Evolutionary conservation across 2,888 invertebrate genomes (phyloP), one percentile per base, ranked within the genome.

Genomic region (Ariolimax columbianus): DNA sequence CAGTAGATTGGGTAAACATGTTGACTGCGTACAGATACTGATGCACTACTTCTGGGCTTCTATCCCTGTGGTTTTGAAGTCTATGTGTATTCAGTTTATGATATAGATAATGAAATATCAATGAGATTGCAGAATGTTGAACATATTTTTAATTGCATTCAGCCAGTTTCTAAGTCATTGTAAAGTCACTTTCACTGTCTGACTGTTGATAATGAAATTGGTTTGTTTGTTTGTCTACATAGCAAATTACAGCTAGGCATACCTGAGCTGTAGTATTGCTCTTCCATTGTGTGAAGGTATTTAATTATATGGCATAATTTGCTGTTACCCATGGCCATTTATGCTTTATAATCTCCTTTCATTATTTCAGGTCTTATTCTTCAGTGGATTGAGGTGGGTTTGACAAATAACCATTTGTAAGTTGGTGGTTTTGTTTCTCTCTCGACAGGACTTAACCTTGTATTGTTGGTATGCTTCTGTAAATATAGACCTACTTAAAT

Each of bases 61-160:
- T 40, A 26, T 72, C 0, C 38, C 40, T 40, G n/a, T 72, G 23
- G 3, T 40, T 72, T 26, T 40, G 33, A 36, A 40, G 3, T 40
- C 9, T 38, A 11, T n/a, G 72, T 40, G 40, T 40, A 23, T 72
- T 72, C 38, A 40, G 7, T 40, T 72, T 11, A 26, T 17, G 19
- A 17, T 72, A 26, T 72, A 6, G 0, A 9, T 38, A 30, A 14
- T 72, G 0, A 40, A 23, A 38, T 40, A 23, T 72, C 2, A 11
- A 40, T 72, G 66, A 66, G 0, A 19, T 11, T 40, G 23, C 23
- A 23, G 6, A 38, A 72, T 40, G 40, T 72, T 38, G 38, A 23
- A 1, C 72, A 72, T 2, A 72, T 40, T 72, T 72, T 72, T 40
- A 72, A 72, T 38, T 72, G 38, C 72, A 72, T 72, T 72, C 72